A percentile compares a stretch with the other conserved stretches of the same genome.
These are phyloP conservation scores for Brachymystax lenok DNA, from an alignment of 2,797 vertebrate species.

Conservation along the genomic window DNA sequence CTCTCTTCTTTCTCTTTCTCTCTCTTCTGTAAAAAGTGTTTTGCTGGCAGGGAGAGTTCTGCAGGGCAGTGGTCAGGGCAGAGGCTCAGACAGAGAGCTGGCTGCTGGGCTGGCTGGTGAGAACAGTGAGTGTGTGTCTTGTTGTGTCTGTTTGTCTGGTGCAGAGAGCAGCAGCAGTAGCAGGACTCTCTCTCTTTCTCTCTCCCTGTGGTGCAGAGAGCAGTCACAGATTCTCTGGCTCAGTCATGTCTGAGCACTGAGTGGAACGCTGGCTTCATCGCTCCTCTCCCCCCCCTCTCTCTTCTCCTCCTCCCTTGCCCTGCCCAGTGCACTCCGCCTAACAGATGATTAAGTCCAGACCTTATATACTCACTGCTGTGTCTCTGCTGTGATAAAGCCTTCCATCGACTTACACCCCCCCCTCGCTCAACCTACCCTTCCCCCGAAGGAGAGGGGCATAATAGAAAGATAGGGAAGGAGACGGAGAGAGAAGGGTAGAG, in stretches of 20 bases:
- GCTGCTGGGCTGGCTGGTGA: conserved; percentile 22
- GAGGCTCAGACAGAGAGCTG: conserved; percentile 29
- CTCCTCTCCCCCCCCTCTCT: conserved; percentile 1
- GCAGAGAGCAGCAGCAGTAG: conserved; percentile 32
- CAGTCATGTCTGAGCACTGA: conserved; percentile 28
- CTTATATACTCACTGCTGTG: conserved; percentile 67
- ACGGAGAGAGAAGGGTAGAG: background rate
- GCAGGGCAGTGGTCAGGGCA: conserved; percentile 23
- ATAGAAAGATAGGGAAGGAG: no score
- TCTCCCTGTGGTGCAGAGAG: conserved; percentile 42
- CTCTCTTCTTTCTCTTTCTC: conserved; percentile 5
- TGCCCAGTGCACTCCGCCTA: conserved; percentile 35
- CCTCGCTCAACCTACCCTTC: conserved; percentile 12
- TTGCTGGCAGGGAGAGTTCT: background rate
- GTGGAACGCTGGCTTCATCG: conserved; percentile 11
- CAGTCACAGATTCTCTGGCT: conserved; percentile 17
- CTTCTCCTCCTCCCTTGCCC: conserved; percentile 29
- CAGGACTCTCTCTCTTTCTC: conserved; percentile 18
- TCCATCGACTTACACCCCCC: conserved; percentile 21
- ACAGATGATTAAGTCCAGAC: conserved; percentile 68
- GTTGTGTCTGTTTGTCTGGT: conserved; percentile 20
- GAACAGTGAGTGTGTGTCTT: conserved; percentile 20
- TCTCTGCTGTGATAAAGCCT: conserved; percentile 60
- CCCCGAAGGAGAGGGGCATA: background rate
- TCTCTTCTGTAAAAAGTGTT: background rate